A percentile compares a stretch with the other conserved stretches of the same genome.
Evolutionary conservation across 2,888 invertebrate species (phyloP).

Genomic region (Dyspetes luteomarginatus): DNA sequence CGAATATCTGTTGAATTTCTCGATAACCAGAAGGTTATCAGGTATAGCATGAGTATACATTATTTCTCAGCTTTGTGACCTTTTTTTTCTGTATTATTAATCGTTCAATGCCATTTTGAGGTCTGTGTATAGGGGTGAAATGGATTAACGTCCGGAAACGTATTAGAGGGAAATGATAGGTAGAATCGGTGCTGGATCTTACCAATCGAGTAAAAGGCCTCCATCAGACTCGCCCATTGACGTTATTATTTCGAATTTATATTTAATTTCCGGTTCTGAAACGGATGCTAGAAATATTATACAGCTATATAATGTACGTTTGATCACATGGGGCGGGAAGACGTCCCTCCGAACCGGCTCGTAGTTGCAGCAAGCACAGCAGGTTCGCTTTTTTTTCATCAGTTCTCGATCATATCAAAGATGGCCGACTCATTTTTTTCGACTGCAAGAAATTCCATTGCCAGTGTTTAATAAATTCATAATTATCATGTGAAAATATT

Average conservation of each 20-base stretch:
- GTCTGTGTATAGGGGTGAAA: conserved; percentile 3
- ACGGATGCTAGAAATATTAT: conserved; percentile 59
- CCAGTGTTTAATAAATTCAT: too few relatives aligned
- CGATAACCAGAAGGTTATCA: conserved; percentile 20
- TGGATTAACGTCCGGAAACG: too few relatives aligned
- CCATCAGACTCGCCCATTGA: conserved; percentile 16
- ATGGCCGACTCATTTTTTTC: neutral
- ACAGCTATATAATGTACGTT: conserved; percentile 10
- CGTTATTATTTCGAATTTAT: conserved; percentile 72
- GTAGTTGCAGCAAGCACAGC: conserved; percentile 14
- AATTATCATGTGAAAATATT: too few relatives aligned
- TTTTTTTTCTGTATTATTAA: neutral
- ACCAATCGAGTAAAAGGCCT: conserved; percentile 6
- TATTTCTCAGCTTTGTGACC: neutral
- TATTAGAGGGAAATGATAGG: conserved; percentile 48
- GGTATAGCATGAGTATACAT: neutral
- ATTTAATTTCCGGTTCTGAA: conserved; percentile 78
- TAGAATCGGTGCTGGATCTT: conserved; percentile 3
- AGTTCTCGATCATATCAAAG: neutral
- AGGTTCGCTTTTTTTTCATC: neutral
- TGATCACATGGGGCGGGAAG: neutral
- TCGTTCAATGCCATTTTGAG: neutral
- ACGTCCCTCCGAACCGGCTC: neutral
- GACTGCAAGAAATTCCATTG: neutral
- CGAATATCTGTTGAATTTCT: conserved; percentile 4